Evolutionary conservation across 2,888 invertebrate genomes (phyloP), one percentile per base, ranked within the genome.

Genomic region (Trichogramma dendrolimi): DNA sequence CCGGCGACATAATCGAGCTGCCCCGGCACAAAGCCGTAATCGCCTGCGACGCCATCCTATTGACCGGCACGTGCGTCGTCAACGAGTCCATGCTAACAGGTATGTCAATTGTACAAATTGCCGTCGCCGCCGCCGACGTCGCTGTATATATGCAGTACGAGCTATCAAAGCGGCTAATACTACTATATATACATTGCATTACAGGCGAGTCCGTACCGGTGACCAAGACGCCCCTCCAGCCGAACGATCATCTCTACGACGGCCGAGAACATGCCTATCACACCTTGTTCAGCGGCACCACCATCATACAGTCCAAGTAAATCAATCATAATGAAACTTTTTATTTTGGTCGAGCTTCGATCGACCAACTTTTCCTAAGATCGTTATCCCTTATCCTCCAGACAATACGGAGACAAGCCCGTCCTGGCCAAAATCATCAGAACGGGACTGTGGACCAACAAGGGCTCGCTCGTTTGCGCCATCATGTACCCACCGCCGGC

Each of bases 81-180:
- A 95, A 96, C 76, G 96, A 96, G 80, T 92, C 93, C 74, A 94
- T 95, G 91, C 85, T 96, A 4, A 96, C 96, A 66, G 94, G 92
- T 90, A 76, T 72, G n/a, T n/a, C 6, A 11, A 8, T 11, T 10
- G 46, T 52, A 40, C 8, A 48, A 56, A 40, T 8, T 1, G 27
- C 39, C 10, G 8, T 11, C 38, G 6, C 10, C n/a, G 6, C 27
- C 4, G 27, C 3, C n/a, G n/a, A n/a, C n/a, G n/a, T n/a, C 27
- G 27, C 27, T 27, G 27, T 27, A 27, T 27, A 27, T 27, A 27
- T 14, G 14, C 14, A 14, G 14, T 27, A 27, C 7, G 11, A 3
- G 10, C 42, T 6, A 10, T 54, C 1, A 27, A 54, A n/a, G 27
- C 5, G 39, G 27, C 14, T 6, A 40, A 2, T 55, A 6, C 27